Base-by-base conservation (phyloP, 1,140 invertebrate genomes). In the Sinonovacula constricta region DNA sequence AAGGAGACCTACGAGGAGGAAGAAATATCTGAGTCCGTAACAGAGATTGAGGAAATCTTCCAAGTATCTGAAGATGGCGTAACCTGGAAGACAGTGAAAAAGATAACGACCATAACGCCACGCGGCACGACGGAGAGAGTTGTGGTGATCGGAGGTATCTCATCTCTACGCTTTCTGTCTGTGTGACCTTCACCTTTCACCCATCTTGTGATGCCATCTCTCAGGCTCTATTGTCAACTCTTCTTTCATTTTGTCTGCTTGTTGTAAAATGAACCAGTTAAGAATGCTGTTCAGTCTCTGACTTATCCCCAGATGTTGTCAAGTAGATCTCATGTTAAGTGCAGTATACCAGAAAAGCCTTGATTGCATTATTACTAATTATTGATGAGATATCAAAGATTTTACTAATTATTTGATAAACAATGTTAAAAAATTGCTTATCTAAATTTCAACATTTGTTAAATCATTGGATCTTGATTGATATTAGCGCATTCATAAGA, bases 31-130 rank as follows among this genome's bases (percentile, higher is more conserved):
- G 81, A 87, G 34, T 85, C 85, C 45, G 76, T 80, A 30, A 88
- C 87, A 67, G 84, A 87, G 63, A 86, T 87, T 36, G 85, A 87
- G 67, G 88, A 89, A 81, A 87, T 84, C 12, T 89, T 83, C 77
- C 80, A 85, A 56, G 85, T 86, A 14, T 85, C 85, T 14, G 84
- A 86, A 51, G 88, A 89, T 81, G 88, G 86, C 26, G 81, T 84
- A 39, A 83, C 81, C 12, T 86, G 85, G 83, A 86, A 87, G 84
- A 87, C 87, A 34, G 81, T 87, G 57, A 81, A 83, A 67, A 89
- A 89, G 83, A 85, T 83, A 1, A 89, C 86, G 54, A 85, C 74
- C 15, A 88, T 88, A 54, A 85, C 83, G 14, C 70, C 88, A 33
- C 59, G 80, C 28, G 86, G 86, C 54, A 87, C 83, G 49, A 84